These are phyloP conservation scores for Chiroxiphia lanceolata DNA, from an alignment of 2,797 vertebrate species.

Conservation along the genomic window DNA sequence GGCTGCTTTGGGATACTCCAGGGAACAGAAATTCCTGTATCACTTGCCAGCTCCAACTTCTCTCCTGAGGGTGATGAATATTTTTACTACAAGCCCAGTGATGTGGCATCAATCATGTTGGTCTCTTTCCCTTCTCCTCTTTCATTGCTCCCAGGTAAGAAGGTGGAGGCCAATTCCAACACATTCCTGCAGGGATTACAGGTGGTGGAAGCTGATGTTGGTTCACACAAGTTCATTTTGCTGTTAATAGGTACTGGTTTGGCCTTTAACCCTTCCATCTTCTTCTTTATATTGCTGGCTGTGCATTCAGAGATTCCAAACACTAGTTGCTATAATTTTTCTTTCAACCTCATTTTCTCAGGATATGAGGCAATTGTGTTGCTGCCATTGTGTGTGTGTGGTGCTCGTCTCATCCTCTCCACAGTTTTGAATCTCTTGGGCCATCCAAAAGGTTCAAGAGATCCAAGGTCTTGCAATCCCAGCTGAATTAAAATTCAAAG, in stretches of 20 bases:
- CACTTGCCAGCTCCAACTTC: neutral
- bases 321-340: neutral
- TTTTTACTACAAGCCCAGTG: neutral
- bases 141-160: neutral
- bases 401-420: fast-evolving
- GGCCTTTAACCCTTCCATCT: neutral
- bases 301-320: neutral
- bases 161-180: neutral
- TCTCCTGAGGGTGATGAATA: neutral
- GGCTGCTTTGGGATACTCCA: neutral
- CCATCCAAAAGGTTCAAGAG: neutral
- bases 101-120: fast-evolving
- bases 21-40: neutral
- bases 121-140: neutral
- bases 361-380: neutral
- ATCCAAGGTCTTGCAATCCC: neutral
- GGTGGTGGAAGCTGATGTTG: neutral
- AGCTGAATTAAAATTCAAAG: neutral
- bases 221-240: neutral
- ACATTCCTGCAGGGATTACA: neutral
- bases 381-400: neutral
- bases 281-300: neutral
- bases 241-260: neutral
- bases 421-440: neutral
- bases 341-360: neutral